Evolutionary conservation across 2,797 vertebrate genomes (phyloP).

Genomic region (Pipistrellus pygmaeus): DNA sequence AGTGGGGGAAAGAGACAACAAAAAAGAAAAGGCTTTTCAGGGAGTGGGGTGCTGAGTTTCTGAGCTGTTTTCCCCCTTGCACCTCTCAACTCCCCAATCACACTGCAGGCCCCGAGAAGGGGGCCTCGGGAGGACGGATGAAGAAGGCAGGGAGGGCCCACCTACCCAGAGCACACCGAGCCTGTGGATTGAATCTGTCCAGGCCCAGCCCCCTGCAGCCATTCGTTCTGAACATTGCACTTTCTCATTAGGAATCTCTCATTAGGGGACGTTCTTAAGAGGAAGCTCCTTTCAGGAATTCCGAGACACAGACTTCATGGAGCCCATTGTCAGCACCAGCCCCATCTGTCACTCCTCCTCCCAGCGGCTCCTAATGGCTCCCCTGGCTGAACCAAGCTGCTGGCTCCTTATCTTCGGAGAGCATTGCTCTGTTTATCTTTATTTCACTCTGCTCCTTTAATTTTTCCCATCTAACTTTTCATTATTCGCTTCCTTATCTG

Average conservation of each 20-base stretch:
- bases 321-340: not conserved
- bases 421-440: slow-evolving; percentile 57
- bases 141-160: not conserved
- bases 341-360: slow-evolving; percentile 67
- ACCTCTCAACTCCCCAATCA: not conserved
- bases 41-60: not conserved
- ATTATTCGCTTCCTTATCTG: slow-evolving; percentile 66
- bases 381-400: slow-evolving; percentile 35
- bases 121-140: not conserved
- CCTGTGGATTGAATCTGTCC: slow-evolving; percentile 15
- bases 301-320: slow-evolving; percentile 51
- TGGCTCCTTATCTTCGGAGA: slow-evolving; percentile 65
- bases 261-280: slow-evolving; percentile 72
- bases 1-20: not conserved
- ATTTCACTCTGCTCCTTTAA: slow-evolving; percentile 64
- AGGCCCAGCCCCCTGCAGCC: not conserved
- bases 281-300: slow-evolving; percentile 72
- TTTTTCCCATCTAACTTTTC: slow-evolving; percentile 67
- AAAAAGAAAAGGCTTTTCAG: not conserved
- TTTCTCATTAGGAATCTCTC: slow-evolving; percentile 78
- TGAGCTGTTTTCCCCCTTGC: not conserved
- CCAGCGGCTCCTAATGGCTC: slow-evolving; percentile 55
- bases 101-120: not conserved
- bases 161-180: not conserved
- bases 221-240: slow-evolving; percentile 75